Base-by-base conservation (phyloP, 2,797 vertebrate species). In the Channallabes apus region DNA sequence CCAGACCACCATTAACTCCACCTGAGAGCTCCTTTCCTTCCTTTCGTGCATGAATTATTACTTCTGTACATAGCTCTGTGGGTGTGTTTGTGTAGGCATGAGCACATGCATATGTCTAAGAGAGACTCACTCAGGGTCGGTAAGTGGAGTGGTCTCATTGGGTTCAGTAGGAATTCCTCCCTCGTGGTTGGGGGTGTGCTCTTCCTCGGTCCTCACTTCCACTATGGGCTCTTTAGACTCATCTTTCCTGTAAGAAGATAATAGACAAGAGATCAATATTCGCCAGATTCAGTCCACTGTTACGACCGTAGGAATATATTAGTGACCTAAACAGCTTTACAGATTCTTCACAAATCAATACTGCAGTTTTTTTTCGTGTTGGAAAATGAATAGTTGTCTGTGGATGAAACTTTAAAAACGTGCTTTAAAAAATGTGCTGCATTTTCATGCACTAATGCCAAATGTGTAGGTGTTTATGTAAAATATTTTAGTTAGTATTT, bases 171-270 rank as follows among this genome's bases (percentile, higher is more conserved):
- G 95, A 51, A 94, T 97, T 24, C 96, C 97, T 87, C 96, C 97
- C 0, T 96, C 97, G 1, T 99, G 98, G 93, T 98, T 99, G 3
- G 97, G 96, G 78, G 96, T 97, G 90, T 94, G 90, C 61, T 97
- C 98, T 69, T 99, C 98, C 90, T 99, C 98, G 0, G 97, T 97
- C 83, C 97, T 95, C 89, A 99, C 97, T 90, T 99, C 98, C 87
- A 99, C 98, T 20, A 99, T 99, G 12, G 98, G 98, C 92, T 99
- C 98, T 94, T 99, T 99, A 9, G 98, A 99, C 84, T 99, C 98
- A 1, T 99, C 97, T 92, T 99, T 99, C 93, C 98, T 99, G 95
- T 88, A 89, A 81, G 62, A 1, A 22, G 77, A 87, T 67, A 24
- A 81, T 56, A 46, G 41, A 54, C 5, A 68, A 29, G 22, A 67